Evolutionary conservation across 30 jellyfish, hydroid and myxozoan genomes (phyloP).

Genomic region (Aurelia sp.): DNA sequence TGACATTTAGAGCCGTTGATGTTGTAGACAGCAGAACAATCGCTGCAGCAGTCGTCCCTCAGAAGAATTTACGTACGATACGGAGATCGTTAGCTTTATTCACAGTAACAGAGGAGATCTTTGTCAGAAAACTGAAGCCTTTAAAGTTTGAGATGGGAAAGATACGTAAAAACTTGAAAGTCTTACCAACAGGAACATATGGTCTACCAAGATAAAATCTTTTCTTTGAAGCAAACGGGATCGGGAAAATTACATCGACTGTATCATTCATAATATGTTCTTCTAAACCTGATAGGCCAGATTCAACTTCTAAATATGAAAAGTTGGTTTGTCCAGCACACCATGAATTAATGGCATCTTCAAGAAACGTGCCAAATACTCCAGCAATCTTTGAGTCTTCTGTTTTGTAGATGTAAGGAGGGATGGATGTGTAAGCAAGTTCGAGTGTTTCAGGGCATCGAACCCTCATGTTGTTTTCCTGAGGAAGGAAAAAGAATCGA

Average conservation of each 20-base stretch:
- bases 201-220: constrained; percentile 63
- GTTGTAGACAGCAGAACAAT: too few relatives aligned
- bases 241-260: constrained; percentile 56
- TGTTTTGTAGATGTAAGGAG: constrained; percentile 57
- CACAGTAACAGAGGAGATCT: too few relatives aligned
- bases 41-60: too few relatives aligned
- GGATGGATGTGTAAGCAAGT: constrained; percentile 54
- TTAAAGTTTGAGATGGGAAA: background rate
- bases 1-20: too few relatives aligned
- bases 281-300: constrained; percentile 51
- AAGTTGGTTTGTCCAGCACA: constrained; percentile 55
- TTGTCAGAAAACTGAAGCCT: too few relatives aligned
- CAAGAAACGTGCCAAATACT: constrained; percentile 32
- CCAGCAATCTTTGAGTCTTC: constrained; percentile 46
- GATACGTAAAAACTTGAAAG: background rate
- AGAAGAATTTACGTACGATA: too few relatives aligned
- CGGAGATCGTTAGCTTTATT: too few relatives aligned
- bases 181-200: constrained; percentile 49
- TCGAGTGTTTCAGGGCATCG: constrained; percentile 55
- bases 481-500: too few relatives aligned
- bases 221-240: constrained; percentile 31
- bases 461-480: constrained; percentile 31
- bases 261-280: constrained; percentile 30
- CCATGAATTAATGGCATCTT: constrained; percentile 63
- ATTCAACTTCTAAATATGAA: constrained; percentile 38